These are phyloP conservation scores for Hirtodrosophila alboralis DNA, from an alignment of 2,888 invertebrate species.

Conservation along the genomic window DNA sequence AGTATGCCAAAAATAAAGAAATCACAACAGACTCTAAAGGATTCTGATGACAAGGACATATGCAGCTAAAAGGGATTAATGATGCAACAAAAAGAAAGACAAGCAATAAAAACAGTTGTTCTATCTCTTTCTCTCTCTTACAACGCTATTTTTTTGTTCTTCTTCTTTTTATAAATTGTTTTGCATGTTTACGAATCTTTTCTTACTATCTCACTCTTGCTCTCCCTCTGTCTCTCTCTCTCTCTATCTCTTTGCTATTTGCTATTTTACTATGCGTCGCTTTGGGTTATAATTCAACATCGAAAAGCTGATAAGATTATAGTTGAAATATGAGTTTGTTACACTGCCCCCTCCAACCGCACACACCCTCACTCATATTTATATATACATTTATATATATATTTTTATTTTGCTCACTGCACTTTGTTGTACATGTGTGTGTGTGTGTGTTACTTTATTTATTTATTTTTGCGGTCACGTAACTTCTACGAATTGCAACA, in stretches of 20 bases:
- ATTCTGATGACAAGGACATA: constrained; percentile 19
- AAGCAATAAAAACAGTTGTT: constrained; percentile 16
- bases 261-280: constrained; percentile 8
- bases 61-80: constrained; percentile 58
- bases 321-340: constrained; percentile 66
- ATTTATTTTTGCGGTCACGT: constrained; percentile 55
- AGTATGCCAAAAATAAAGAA: constrained; percentile 37
- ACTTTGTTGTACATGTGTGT: constrained; percentile 13
- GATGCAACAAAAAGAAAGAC: too few species aligned
- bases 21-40: constrained; percentile 35
- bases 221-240: neutral
- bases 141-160: constrained; percentile 13
- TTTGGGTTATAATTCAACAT: constrained; percentile 65
- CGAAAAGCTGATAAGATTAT: constrained; percentile 72
- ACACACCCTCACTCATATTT: neutral
- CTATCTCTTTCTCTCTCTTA: neutral
- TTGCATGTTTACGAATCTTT: constrained; percentile 30
- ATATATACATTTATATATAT: neutral
- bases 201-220: neutral
- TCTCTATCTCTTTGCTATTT: neutral
- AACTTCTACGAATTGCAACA: constrained; percentile 37
- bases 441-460: constrained; percentile 22
- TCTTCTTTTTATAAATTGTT: constrained; percentile 51
- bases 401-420: constrained; percentile 23
- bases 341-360: neutral